These are phyloP conservation scores for Idaea biselata DNA, from an alignment of 2,888 invertebrate genomes.

Conservation along the genomic window DNA sequence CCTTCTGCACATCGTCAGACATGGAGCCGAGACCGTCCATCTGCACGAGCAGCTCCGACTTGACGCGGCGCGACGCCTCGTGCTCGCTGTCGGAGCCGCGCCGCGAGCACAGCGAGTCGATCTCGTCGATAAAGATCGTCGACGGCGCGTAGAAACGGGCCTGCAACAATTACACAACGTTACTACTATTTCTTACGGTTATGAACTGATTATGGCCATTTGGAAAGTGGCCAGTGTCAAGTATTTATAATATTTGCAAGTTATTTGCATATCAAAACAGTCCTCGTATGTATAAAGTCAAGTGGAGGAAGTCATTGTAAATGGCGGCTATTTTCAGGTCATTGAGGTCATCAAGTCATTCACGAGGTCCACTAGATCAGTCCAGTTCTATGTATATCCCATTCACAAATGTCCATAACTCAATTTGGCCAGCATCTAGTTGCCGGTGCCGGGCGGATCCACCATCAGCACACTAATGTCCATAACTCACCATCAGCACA, in stretches of 20 bases:
- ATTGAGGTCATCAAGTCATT: too few species aligned
- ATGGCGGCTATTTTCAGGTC: too few species aligned
- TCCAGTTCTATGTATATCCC: too few species aligned
- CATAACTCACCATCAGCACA: too few species aligned
- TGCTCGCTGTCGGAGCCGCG: conserved; percentile 98
- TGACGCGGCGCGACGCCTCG: conserved; percentile 97
- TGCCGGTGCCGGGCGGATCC: conserved; percentile 95
- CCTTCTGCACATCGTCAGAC: conserved; percentile 81
- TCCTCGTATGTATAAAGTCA: too few species aligned
- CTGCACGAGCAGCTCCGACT: conserved; percentile 98
- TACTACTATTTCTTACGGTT: neutral
- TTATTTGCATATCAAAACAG: too few species aligned
- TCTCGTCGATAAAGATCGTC: conserved; percentile 99
- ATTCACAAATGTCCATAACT: too few species aligned
- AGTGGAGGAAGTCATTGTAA: too few species aligned
- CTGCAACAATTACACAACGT: conserved; percentile 62
- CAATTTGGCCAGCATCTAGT: conserved; percentile 98
- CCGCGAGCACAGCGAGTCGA: conserved; percentile 97
- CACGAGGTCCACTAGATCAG: too few species aligned
- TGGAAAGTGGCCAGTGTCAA: too few species aligned
- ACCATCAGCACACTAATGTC: conserved; percentile 97
- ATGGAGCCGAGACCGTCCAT: conserved; percentile 97
- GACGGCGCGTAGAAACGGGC: conserved; percentile 98
- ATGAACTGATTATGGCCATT: neutral
- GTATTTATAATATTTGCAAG: too few species aligned